A percentile compares a stretch with the other conserved stretches of the same genome.
phyloP scores from a whole-genome alignment of 2,113 vertebrate genomes.

The Isichthys henryi region DNA sequence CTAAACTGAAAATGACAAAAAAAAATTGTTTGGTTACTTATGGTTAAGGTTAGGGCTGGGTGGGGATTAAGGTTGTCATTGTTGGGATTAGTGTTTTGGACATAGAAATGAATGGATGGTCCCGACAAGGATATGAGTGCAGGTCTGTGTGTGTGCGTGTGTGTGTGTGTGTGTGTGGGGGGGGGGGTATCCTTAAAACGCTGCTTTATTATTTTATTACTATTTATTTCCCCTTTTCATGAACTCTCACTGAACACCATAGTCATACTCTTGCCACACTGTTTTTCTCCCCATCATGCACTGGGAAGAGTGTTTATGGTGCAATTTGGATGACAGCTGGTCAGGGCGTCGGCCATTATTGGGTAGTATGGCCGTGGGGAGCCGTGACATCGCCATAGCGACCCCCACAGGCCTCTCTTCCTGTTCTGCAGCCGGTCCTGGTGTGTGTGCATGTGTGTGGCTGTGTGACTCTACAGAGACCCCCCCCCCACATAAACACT shows the following conservation, averaged over 20 bases:
- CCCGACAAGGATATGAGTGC: neutral
- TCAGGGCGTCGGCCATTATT: neutral
- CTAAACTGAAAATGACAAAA: too few species aligned
- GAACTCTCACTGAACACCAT: neutral
- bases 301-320: neutral
- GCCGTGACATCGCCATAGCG: slow-evolving; percentile 68
- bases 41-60: too few species aligned
- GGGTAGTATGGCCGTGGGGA: neutral
- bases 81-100: too few species aligned
- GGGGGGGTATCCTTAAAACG: neutral
- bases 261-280: neutral
- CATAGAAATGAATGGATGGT: too few species aligned
- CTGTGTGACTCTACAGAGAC: neutral
- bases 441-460: neutral
- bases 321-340: neutral
- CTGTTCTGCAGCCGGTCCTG: slow-evolving; percentile 14
- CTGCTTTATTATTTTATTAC: neutral
- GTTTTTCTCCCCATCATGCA: neutral
- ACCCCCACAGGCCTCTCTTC: slow-evolving; percentile 73
- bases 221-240: neutral
- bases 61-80: too few species aligned
- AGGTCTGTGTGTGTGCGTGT: neutral
- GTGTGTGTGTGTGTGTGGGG: neutral
- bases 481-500: neutral
- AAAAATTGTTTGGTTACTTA: too few species aligned